phyloP scores from a whole-genome alignment of 53 echinoderm and acorn worm genomes.

The Astropecten irregularis region DNA sequence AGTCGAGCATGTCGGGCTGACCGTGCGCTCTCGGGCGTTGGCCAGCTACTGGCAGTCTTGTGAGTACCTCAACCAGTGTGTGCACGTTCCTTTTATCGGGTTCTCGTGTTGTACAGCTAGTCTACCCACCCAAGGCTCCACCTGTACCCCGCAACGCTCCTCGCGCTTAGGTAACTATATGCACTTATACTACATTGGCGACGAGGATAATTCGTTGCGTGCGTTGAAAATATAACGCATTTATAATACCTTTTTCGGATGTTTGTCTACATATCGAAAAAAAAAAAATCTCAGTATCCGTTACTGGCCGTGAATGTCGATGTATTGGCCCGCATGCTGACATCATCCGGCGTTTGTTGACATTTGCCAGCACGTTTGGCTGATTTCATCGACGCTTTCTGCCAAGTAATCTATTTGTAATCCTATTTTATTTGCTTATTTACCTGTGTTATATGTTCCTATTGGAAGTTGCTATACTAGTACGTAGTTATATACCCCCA shows the following conservation, averaged over 20 bases:
- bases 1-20: too few species aligned
- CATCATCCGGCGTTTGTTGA: neutral
- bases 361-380: neutral
- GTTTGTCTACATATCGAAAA: too few species aligned
- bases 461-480: neutral
- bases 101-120: too few species aligned
- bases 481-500: neutral
- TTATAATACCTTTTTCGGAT: too few species aligned
- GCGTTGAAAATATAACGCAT: too few species aligned
- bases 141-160: neutral
- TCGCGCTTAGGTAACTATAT: neutral
- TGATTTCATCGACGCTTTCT: neutral
- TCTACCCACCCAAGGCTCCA: too few species aligned
- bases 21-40: too few species aligned
- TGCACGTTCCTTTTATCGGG: too few species aligned
- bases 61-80: too few species aligned
- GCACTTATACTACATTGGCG: slow-evolving; percentile 15
- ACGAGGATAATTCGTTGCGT: slow-evolving; percentile 3
- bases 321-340: neutral
- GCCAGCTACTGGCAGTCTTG: too few species aligned
- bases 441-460: neutral
- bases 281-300: neutral
- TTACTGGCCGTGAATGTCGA: neutral
- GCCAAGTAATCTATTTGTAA: neutral
- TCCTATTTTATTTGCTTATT: neutral